Conservation (phyloP, 2,113 vertebrate species). For the Regulus satrapa region DNA sequence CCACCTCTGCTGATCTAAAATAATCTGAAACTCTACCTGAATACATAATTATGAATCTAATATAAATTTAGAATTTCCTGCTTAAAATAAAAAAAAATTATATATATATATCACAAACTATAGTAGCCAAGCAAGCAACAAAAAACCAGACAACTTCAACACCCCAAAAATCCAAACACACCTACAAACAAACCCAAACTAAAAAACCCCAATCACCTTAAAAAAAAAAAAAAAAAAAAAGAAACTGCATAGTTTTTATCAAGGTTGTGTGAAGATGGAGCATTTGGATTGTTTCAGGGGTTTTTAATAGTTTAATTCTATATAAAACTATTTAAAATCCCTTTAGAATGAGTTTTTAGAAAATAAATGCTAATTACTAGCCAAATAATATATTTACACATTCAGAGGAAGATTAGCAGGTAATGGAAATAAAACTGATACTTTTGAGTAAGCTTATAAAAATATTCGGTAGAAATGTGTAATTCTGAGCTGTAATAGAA, state of each 20-base stretch:
- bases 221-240: neutral
- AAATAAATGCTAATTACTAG: neutral
- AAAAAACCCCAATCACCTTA: neutral
- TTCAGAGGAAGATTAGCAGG: neutral
- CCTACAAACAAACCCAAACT: neutral
- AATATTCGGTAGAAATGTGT: neutral
- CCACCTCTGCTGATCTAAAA: neutral
- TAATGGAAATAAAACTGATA: neutral
- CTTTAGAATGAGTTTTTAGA: neutral
- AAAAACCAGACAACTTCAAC: neutral
- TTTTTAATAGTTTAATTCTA: neutral
- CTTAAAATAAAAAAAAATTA: neutral
- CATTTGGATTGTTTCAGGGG: fast-evolving
- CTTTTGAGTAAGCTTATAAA: neutral
- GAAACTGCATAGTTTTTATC: neutral
- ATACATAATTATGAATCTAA: neutral
- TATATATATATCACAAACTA: neutral
- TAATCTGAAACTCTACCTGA: neutral
- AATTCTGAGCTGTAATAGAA: neutral
- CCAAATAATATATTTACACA: neutral
- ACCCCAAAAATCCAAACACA: neutral
- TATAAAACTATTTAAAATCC: neutral
- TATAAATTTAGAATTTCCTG: neutral
- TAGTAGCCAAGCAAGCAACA: neutral
- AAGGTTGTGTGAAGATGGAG: neutral